A percentile compares a stretch with the other conserved stretches of the same genome.
These are phyloP conservation scores for Acomys russatus DNA, from an alignment of 2,797 vertebrate species.

Conservation along the genomic window DNA sequence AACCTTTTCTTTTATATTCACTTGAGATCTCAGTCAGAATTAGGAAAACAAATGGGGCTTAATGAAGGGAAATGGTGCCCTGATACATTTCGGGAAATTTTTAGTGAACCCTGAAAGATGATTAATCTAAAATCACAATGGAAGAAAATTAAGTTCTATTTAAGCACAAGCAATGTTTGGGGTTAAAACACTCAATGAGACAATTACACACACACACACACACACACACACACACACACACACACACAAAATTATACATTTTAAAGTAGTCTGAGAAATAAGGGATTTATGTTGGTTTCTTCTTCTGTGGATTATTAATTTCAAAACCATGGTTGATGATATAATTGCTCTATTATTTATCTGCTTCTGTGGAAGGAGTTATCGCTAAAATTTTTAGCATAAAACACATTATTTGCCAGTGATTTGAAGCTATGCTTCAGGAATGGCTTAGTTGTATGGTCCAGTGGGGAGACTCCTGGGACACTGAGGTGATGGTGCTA, in stretches of 20 bases:
- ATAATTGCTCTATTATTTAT: slow-evolving; percentile 18
- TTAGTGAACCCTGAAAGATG: neutral
- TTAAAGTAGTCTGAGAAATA: neutral
- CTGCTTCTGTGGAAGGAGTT: neutral
- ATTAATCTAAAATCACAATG: slow-evolving; percentile 10
- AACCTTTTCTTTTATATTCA: neutral
- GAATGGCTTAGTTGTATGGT: neutral
- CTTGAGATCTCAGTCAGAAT: slow-evolving; percentile 34
- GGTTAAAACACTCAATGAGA: too few species aligned
- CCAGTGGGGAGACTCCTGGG: fast-evolving
- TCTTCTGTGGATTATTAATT: slow-evolving; percentile 30
- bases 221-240: neutral
- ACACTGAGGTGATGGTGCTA: neutral
- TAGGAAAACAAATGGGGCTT: slow-evolving; percentile 46
- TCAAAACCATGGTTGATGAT: neutral
- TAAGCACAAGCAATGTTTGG: neutral
- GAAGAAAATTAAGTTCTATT: neutral
- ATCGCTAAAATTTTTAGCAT: neutral
- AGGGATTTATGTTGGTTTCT: neutral
- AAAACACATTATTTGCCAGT: neutral
- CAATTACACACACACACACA: neutral
- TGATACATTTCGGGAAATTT: slow-evolving; percentile 19
- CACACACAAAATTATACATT: neutral
- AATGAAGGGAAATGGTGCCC: neutral
- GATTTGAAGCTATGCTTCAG: neutral